Evolutionary conservation across 2,888 invertebrate species (phyloP).

Genomic region (Leptopilina drosophilae): DNA sequence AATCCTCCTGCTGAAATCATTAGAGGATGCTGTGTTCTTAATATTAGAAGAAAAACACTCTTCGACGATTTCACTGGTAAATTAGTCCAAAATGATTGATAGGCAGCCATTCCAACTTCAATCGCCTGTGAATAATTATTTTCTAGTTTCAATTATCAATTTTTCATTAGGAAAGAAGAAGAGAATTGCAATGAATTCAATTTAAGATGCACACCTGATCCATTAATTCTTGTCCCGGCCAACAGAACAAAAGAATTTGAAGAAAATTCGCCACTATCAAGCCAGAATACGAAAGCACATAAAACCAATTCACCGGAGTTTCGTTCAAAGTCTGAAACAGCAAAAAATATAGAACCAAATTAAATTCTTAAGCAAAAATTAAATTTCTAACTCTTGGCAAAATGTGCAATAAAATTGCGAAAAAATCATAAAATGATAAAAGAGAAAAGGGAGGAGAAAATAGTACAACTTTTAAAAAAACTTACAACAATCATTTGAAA

Average conservation of each 20-base stretch:
- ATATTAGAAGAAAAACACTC: background rate
- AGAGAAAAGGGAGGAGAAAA: no score
- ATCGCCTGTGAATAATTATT: background rate
- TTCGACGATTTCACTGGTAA: background rate
- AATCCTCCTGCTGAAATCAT: conserved; percentile 1
- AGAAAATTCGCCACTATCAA: background rate
- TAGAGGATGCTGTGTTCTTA: conserved; percentile 10
- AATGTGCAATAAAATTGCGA: no score
- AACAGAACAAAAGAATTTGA: conserved; percentile 17
- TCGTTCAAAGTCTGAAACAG: background rate
- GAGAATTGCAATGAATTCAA: background rate
- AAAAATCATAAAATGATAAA: no score
- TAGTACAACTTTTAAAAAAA: no score
- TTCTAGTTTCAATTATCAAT: background rate
- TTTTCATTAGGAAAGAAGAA: background rate
- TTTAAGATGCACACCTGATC: background rate
- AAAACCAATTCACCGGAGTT: background rate
- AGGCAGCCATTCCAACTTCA: conserved; percentile 1
- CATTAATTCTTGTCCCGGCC: conserved; percentile 17
- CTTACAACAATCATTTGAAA: background rate
- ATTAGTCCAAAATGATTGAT: conserved; percentile 10
- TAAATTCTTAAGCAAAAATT: no score
- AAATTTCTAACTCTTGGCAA: no score
- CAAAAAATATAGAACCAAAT: background rate
- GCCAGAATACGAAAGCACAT: background rate